phyloP scores from a whole-genome alignment of 2,797 vertebrate species.

The Hydrolagus colliei region DNA sequence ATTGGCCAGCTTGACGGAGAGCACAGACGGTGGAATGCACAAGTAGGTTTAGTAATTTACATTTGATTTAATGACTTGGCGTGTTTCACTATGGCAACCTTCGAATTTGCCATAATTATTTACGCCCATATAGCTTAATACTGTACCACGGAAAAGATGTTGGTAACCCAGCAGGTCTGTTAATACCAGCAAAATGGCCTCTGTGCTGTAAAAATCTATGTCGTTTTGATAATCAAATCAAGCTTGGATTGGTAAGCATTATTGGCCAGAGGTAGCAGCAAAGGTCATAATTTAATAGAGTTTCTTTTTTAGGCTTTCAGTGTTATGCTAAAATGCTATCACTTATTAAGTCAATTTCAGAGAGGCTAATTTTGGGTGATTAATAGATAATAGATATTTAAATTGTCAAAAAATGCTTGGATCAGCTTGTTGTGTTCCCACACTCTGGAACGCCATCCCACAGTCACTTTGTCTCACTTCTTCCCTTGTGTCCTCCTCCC shows the following conservation, averaged over 20 bases:
- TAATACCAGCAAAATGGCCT: neutral
- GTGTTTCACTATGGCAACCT: neutral
- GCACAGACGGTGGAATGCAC: constrained; percentile 81
- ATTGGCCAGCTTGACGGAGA: constrained; percentile 85
- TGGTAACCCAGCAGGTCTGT: neutral
- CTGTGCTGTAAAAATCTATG: too few relatives aligned
- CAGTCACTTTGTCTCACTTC: too few relatives aligned
- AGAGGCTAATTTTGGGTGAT: neutral
- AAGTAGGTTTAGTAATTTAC: constrained; percentile 59
- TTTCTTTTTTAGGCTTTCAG: neutral
- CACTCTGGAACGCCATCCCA: too few relatives aligned
- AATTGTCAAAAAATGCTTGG: constrained; percentile 2
- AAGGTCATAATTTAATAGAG: neutral
- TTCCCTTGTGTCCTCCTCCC: too few relatives aligned
- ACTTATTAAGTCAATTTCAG: neutral
- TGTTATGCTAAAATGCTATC: neutral
- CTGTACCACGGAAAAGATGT: neutral
- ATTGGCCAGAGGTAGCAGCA: neutral
- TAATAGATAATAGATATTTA: neutral
- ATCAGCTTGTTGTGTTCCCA: neutral
- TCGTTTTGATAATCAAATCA: too few relatives aligned
- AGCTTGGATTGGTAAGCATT: neutral
- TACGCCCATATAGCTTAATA: neutral
- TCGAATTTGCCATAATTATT: neutral
- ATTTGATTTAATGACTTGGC: neutral